Base-by-base conservation (phyloP, 2,797 vertebrate species). In the Pangasius larnaudii region DNA sequence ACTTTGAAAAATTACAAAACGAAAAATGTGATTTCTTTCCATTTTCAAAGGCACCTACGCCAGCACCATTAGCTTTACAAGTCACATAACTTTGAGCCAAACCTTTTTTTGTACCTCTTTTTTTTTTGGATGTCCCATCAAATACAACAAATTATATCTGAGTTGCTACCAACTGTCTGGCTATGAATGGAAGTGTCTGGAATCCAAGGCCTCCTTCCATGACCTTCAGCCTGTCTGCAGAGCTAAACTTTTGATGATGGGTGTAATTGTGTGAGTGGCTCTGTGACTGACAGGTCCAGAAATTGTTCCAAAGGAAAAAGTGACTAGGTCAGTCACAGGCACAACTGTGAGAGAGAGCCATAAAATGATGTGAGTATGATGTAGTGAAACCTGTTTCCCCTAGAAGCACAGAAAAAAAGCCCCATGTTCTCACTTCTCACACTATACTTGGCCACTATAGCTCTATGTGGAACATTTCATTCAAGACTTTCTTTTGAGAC, bases 251-350 rank as follows among this genome's bases (percentile, higher is more conserved):
- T 71, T 88, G 86, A 84, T 88, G 88, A 85, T 85, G 82, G 86
- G 46, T 88, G 59, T 85, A 91, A 90, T 90, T 86, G 86, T 91
- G 89, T 88, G 88, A 93, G 88, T 90, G 87, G 89, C 89, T 93
- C 89, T 86, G 91, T 91, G 93, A 91, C 61, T 87, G 90, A 91
- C 91, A 81, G 86, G 79, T 72, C 53, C 65, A 85, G 85, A 92
- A 93, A 91, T 91, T 89, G 92, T 91, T 91, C 92, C 89, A 87
- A 88, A 91, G 91, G 89, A 89, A 72, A 81, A 88, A 10, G 85
- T 56, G 84, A 87, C 90, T 85, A 85, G 86, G 36, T 83, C 27
- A 46, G 80, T 87, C 86, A 77, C 56, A 86, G 75, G 86, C 88
- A 80, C 59, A 85, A 89, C 82, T 81, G 51, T 67, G 59, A 91